Evolutionary conservation across 1,140 invertebrate genomes (phyloP), one percentile per base, ranked within the genome.

Genomic region (Bombus waltoni): DNA sequence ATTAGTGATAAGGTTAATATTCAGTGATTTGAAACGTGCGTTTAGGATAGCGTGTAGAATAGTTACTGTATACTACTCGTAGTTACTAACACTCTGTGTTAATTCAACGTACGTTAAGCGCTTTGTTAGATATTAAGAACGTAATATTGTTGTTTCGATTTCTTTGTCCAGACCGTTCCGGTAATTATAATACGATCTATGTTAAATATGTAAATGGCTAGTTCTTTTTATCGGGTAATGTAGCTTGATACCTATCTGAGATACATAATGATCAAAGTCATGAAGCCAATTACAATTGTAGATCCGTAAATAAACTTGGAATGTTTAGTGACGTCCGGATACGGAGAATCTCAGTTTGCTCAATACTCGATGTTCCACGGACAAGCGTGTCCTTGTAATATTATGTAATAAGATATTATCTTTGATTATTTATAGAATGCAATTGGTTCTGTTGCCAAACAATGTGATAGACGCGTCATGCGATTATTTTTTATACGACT

Each of bases 311-410:
- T 53, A n/a, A 87, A 74, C 53, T 9, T 38, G 40, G 44, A 53
- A 82, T 73, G 18, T 40, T 47, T n/a, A 38, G 47, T 88, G 82
- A 88, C 82, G 82, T 76, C 59, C 42, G 73, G 40, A 57, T 53
- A 75, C 78, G 53, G 32, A n/a, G 68, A 88, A 89, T 78, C 59
- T 81, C 59, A 57, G 85, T 89, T 88, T 89, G 80, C 78, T 87
- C 73, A 81, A 88, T 68, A 73, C 70, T 78, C 57, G 13, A 40
- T 76, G 38, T 76, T 15, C 35, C 15, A 47, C 11, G 15, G 71
- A 53, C 15, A 59, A 18, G 6, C 18, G 3, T 15, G 18, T 62
- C 59, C 32, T 28, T 40, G 25, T 47, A 73, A 77, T 78, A 75
- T 88, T 89, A 77, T 78, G 53, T 78, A 85, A 77, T 74, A 70